Base-by-base conservation (phyloP, 2,113 vertebrate species). In the Conger conger region DNA sequence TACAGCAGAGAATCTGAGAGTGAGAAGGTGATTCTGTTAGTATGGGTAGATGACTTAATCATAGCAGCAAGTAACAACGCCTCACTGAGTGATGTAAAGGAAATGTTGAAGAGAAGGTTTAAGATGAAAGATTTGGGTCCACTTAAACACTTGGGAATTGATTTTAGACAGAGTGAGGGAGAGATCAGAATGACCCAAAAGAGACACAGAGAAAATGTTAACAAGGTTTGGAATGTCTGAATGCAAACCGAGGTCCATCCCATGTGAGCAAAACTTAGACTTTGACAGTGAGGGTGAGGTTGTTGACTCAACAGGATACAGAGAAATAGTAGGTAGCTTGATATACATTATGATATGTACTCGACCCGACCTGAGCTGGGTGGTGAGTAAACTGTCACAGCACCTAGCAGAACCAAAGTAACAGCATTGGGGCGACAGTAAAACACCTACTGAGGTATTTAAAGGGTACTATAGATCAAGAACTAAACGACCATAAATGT, bases 51-150 rank as follows among this genome's bases (percentile, higher is more conserved):
- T n/a, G 38, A 85, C 45, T 36, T 84, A 42, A 16, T 60, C 20
- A 76, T 42, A 33, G 38, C n/a, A 45, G 57, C 37, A 63, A 80
- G 37, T 30, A 60, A 38, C 60, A 17, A 76, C 30, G 7, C 35
- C 8, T 23, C 9, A 79, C 13, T 84, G n/a, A n/a, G n/a, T 37
- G n/a, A 18, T 85, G 78, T 81, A n/a, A 85, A 85, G 40, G 35
- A 53, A 68, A 85, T 81, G 57, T n/a, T 85, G 1, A 57, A 27
- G 4, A 76, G 1, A 36, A 85, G 15, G 53, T 87, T 87, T 30
- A 81, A 60, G 16, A 88, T 88, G 60, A 86, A 86, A 86, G 87
- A 88, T 38, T 76, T 87, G 38, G 86, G 80, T 20, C 82, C n/a
- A 76, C 73, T 87, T 6, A 57, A 63, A 11, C 45, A 80, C 53